Evolutionary conservation across 2,888 invertebrate genomes (phyloP), one percentile per base, ranked within the genome.

Genomic region (Standfussiana lucernea): DNA sequence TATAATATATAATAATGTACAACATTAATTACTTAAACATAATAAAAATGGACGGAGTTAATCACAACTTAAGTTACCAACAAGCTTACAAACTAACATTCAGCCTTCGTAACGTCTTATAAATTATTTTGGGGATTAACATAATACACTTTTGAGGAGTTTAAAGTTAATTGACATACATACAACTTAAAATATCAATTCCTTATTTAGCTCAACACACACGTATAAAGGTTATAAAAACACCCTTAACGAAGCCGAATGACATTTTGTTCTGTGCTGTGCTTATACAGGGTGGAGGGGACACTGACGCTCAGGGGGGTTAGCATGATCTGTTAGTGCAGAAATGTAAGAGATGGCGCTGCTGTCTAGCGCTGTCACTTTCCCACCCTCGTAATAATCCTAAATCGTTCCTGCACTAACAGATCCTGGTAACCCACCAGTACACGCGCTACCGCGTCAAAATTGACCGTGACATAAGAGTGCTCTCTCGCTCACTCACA

Each of bases 21-120:
- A 82, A 73, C 32, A 76, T 65, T 67, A 80, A 72, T 68, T 67
- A 76, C 53, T 69, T 66, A 67, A 40, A 79, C 73, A 64, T 35
- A 68, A 77, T 79, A 35, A 65, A 78, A 75, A 73, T 84, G 89
- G 88, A 88, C 86, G 88, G 86, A 81, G 40, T 79, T 78, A 77
- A 69, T 82, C 71, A 85, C 80, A 83, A 87, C 69, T 82, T 69
- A 66, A 67, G 61, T 72, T 74, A 72, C n/a, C 6, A 77, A 75
- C 50, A 80, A 77, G 3, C 81, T 85, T 88, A 87, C 11, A 10
- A 72, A 74, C 78, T 87, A 85, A 86, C 86, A 71, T 88, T 90
- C 90, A 90, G 90, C 89, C 90, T 89, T 90, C 84, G 45, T 78
- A 74, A 84, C 83, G 40, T 82, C 70, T 86, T 77, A 83, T 69